Evolutionary conservation across 2,888 invertebrate genomes (phyloP), one percentile per base, ranked within the genome.

Genomic region (Patella ulyssiponensis): DNA sequence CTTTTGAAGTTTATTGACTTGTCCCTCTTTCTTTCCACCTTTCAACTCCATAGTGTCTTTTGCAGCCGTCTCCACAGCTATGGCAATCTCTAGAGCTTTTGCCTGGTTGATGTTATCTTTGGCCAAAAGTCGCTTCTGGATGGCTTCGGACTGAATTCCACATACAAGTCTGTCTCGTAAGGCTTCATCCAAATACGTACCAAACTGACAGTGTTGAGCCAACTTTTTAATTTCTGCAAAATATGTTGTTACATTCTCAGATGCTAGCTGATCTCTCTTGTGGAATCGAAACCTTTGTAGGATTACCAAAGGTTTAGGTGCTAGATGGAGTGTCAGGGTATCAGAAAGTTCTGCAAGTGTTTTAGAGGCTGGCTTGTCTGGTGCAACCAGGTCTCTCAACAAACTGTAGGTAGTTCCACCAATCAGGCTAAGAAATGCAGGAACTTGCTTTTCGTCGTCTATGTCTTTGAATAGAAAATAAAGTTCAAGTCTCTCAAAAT

Each of bases 341-440:
- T n/a, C 44, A 15, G n/a, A 7, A 17, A 52, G 33, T 27, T 73
- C 9, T n/a, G 1, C 20, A 20, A 17, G 51, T 23, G 44, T 52
- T 73, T 44, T 27, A 3, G 17, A n/a, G 7, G 58, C 17, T 20
- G 58, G 58, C 20, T 3, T 64, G 20, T n/a, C 58, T 20, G 58
- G 58, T n/a, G 58, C 20, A 20, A 64, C 58, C 58, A n/a, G 11
- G 11, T 64, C 58, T 64, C 58, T 64, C 20, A 64, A 64, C 58
- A 64, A 64, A 64, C 58, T 20, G 20, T 64, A 64, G n/a, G 58
- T 64, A 20, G 17, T 64, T 11, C 20, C 20, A 20, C 58, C 20
- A 20, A 64, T 64, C 58, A 64, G 58, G 58, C 58, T 20, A 20
- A 64, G 58, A 20, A 64, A 64, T 64, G 20, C 64, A 64, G 64